Base-by-base conservation (phyloP, 1,140 invertebrate species). In the Tachypleus tridentatus region DNA sequence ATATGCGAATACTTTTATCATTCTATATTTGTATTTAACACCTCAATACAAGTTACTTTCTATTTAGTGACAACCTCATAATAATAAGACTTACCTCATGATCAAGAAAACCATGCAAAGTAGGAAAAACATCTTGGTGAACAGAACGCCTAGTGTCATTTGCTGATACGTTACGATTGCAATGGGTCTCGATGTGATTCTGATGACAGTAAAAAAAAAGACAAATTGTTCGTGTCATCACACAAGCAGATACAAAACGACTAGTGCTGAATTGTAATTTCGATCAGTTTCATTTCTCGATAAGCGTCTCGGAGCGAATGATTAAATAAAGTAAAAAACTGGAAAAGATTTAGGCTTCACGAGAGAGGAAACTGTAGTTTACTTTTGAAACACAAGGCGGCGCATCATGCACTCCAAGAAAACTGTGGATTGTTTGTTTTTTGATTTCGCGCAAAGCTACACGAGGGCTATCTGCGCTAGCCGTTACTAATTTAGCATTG, bases 1-100 rank as follows among this genome's bases (percentile, higher is more conserved):
- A 64, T 4, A 73, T 72, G 67, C 76, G 77, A 57, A 72, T 74
- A 51, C 72, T 70, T 50, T 66, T 53, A 6, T 64, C 62, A 48
- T 73, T 67, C 1, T 68, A 63, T 60, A 69, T 67, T 11, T 76
- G 74, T 8, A 65, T 64, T n/a, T 72, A 58, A 29, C 2, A 29
- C 29, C 29, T 29, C 29, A 29, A 29, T 1, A 29, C 2, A 29
- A 29, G 29, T 29, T 29, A 29, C 29, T 29, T 29, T 29, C 29
- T 29, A 29, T 29, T 29, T 29, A 29, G 29, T 29, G 29, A 29
- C 29, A 29, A 29, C 29, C 29, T 29, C 29, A 29, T 29, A 29
- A 29, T 29, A 29, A 29, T 29, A 29, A 29, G 29, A 29, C 29
- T 29, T 50, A 72, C 70, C 50, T 69, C 63, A 49, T 76, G 74